These are phyloP conservation scores for Bombycilla garrulus DNA, from an alignment of 2,113 vertebrate species.

Conservation along the genomic window DNA sequence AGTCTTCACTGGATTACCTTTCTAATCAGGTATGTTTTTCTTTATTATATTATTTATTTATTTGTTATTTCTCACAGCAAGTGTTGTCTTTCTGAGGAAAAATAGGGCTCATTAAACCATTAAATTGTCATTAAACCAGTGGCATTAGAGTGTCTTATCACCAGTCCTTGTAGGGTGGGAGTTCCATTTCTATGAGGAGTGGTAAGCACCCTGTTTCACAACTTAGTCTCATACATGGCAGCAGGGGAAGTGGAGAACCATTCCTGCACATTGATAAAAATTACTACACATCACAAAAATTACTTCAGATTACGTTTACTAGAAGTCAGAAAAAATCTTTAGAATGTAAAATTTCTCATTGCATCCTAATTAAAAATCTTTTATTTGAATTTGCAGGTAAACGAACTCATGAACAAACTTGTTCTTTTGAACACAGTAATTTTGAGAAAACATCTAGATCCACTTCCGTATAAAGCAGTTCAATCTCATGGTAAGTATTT, in stretches of 20 bases:
- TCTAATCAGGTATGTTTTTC: slow-evolving; percentile 80
- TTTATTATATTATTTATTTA: not conserved
- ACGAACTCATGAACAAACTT: slow-evolving; percentile 84
- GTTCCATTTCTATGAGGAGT: not conserved
- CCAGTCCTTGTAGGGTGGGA: not conserved
- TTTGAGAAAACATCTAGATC: slow-evolving; percentile 83
- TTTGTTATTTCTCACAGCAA: not conserved
- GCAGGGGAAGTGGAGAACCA: not conserved
- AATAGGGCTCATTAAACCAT: not conserved
- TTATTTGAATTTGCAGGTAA: slow-evolving; percentile 75
- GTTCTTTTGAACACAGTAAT: slow-evolving; percentile 83
- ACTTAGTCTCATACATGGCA: not conserved
- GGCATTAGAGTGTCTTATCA: not conserved
- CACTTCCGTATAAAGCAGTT: slow-evolving; percentile 81
- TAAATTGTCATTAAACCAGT: not conserved
- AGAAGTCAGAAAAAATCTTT: not conserved
- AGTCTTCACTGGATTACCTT: slow-evolving; percentile 86
- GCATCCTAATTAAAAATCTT: not conserved
- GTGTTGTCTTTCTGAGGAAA: not conserved
- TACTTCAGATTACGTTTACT: not conserved
- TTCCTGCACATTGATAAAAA: not conserved
- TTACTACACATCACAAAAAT: not conserved
- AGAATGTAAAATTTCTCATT: not conserved
- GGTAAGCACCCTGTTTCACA: not conserved
- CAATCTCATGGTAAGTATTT: slow-evolving; percentile 85